phyloP scores from a whole-genome alignment of 2,797 vertebrate genomes.

The Eidolon dupreanum region DNA sequence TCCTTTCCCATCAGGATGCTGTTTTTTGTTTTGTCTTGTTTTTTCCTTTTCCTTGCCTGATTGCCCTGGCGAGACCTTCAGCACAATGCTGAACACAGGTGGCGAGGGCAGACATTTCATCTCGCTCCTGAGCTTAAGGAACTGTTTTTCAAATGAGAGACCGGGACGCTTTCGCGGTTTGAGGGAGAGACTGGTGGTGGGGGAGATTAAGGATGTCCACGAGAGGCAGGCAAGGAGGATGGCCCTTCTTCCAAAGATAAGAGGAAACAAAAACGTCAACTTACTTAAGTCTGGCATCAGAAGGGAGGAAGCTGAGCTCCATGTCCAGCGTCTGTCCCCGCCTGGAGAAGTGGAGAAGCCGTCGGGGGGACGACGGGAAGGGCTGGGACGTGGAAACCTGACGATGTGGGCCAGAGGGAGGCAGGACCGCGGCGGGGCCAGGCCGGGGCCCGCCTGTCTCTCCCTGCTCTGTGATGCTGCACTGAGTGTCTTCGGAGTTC shows the following conservation, averaged over 20 bases:
- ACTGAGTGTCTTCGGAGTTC: fast-evolving
- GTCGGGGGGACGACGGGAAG: no score
- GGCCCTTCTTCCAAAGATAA: not conserved
- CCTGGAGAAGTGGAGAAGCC: not conserved
- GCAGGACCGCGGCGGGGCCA: not conserved
- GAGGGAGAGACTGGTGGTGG: not conserved
- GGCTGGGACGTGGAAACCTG: no score
- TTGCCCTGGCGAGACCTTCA: fast-evolving
- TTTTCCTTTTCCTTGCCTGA: not conserved
- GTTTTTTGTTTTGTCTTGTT: no score
- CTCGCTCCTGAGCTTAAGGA: not conserved
- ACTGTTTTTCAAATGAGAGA: not conserved
- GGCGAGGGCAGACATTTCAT: no score
- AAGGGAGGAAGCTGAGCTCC: not conserved
- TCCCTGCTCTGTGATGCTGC: fast-evolving
- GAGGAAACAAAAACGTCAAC: not conserved
- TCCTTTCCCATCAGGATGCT: not conserved
- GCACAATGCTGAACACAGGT: no score
- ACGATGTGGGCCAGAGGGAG: no score
- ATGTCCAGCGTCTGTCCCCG: not conserved
- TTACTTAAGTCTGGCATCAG: fast-evolving
- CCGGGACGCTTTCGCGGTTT: not conserved
- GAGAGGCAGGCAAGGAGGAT: no score
- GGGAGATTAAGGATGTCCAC: not conserved
- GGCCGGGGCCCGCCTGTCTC: fast-evolving